Percentiles rank a stretch among this genome's conserved stretches.
Evolutionary conservation across 2,888 invertebrate genomes (phyloP).

Genomic region (Charanyca ferruginea): DNA sequence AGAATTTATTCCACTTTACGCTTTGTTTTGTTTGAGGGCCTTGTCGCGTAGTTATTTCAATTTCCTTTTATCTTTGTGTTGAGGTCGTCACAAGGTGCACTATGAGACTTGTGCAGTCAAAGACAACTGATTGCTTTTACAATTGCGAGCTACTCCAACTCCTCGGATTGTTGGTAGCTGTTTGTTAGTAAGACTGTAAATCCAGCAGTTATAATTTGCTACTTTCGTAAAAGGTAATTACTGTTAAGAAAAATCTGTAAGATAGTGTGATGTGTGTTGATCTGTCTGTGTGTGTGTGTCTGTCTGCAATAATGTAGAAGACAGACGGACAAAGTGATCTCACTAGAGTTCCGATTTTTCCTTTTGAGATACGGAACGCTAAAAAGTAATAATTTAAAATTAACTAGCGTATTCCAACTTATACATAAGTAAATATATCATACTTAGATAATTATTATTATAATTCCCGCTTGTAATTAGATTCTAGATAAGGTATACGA

Average conservation of each 20-base stretch:
- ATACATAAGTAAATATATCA: not conserved
- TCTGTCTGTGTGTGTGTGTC: too few species aligned
- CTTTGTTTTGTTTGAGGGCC: slow-evolving; percentile 32
- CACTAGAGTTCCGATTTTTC: too few species aligned
- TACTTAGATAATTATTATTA: slow-evolving; percentile 1
- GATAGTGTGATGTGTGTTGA: too few species aligned
- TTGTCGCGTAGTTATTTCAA: slow-evolving; percentile 52
- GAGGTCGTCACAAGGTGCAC: slow-evolving; percentile 8
- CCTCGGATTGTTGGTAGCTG: slow-evolving; percentile 6
- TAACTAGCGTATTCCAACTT: not conserved
- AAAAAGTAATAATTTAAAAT: too few species aligned
- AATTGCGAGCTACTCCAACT: not conserved
- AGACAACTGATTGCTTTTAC: slow-evolving; percentile 27
- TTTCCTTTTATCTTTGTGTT: slow-evolving; percentile 44
- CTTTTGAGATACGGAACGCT: too few species aligned
- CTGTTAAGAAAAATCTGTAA: too few species aligned
- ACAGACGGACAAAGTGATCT: too few species aligned
- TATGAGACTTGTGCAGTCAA: slow-evolving; percentile 16
- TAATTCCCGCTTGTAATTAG: not conserved
- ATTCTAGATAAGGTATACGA: not conserved
- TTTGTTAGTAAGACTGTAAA: slow-evolving; percentile 14
- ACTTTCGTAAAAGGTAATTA: not conserved
- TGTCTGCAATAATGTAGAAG: too few species aligned
- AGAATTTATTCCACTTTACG: slow-evolving; percentile 37
- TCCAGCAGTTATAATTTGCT: not conserved